phyloP scores from a whole-genome alignment of 2,888 invertebrate species.

The Phytoseiulus persimilis region DNA sequence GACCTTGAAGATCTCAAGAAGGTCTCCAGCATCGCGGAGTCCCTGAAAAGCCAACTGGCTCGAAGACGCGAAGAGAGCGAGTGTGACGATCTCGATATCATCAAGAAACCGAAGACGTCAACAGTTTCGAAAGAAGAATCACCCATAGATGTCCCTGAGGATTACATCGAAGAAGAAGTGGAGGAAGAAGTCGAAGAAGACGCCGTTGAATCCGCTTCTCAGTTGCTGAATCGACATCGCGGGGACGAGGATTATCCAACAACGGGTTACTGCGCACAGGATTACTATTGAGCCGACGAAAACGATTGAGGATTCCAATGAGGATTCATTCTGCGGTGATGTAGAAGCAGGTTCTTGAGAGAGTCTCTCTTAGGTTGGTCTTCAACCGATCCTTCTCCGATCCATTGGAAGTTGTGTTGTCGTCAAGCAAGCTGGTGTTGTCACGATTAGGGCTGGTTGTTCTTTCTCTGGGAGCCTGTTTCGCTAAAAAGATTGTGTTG shows the following conservation, averaged over 20 bases:
- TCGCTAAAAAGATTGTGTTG: too few relatives aligned
- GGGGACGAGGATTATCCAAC: slow-evolving; percentile 8
- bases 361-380: too few relatives aligned
- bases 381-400: too few relatives aligned
- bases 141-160: slow-evolving; percentile 34
- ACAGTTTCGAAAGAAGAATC: slow-evolving; percentile 8
- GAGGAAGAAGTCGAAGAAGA: slow-evolving; percentile 41
- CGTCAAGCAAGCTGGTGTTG: too few relatives aligned
- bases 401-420: too few relatives aligned
- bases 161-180: slow-evolving; percentile 39
- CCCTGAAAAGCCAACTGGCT: slow-evolving; percentile 19
- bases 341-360: too few relatives aligned
- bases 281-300: neutral
- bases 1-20: neutral
- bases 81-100: slow-evolving; percentile 14
- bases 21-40: slow-evolving; percentile 16
- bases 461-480: too few relatives aligned
- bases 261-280: neutral
- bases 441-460: too few relatives aligned
- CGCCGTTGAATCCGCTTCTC: slow-evolving; percentile 39
- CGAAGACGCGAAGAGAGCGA: slow-evolving; percentile 27
- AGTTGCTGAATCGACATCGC: slow-evolving; percentile 7
- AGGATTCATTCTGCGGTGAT: too few relatives aligned
- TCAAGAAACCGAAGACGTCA: slow-evolving; percentile 7
- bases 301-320: neutral